Evolutionary conservation across 2,797 vertebrate genomes (phyloP), one percentile per base, ranked within the genome.

Genomic region (Alcedo atthis): DNA sequence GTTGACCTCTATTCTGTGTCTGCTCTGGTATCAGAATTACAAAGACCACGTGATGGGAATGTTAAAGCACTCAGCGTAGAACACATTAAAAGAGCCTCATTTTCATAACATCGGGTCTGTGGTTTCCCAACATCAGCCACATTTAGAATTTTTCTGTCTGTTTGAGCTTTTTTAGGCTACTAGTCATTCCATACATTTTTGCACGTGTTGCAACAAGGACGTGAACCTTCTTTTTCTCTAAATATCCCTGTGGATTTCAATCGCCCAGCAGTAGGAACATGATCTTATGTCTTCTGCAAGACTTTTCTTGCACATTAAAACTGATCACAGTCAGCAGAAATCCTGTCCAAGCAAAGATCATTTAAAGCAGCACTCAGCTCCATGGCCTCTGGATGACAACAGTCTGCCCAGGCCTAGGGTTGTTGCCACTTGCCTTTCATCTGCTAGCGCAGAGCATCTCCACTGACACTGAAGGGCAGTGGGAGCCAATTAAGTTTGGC

Each of bases 1-100:
- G 24, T 35, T 92, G 62, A 85, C 33, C 54, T 93, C 93, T 95
- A 68, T 89, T 87, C 73, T 28, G 6, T 77, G 58, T 62, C 68
- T 87, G 18, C 66, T 75, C 75, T 78, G 75, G 35, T 40, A 82
- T 43, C 46, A 78, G 54, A 69, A 66, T 68, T 73, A 58, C 32
- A 81, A 77, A 92, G 55, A 64, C 9, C 26, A n/a, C 46, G 37
- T 55, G 64, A 61, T 51, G 5, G 33, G 76, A 95, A 57, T 89
- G 68, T 59, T 85, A 33, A 88, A 85, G 17, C 24, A 32, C 32
- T 19, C 19, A 22, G 51, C 25, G 19, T 35, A 37, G 21, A 43
- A 59, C 13, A n/a, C 42, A 74, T 53, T 67, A 57, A 40, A 64
- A 57, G 40, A 83, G 6, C 2, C 32, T 40, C 53, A 73, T 71